These are phyloP conservation scores for Strix uralensis DNA, from an alignment of 2,113 vertebrate species.

Conservation along the genomic window DNA sequence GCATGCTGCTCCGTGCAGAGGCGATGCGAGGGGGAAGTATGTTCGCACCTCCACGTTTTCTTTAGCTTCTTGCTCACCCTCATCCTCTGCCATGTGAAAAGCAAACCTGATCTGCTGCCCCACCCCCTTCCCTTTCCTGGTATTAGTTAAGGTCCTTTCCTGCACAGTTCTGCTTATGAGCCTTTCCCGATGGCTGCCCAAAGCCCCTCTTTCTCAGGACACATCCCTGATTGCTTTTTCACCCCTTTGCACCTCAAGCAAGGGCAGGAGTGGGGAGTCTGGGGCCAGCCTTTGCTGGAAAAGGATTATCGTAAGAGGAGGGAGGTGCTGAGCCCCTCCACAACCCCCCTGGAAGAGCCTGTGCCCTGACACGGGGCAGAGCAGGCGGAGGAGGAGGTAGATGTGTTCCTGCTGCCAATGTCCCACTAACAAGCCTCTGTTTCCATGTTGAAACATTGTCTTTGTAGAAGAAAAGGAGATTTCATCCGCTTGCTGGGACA, in stretches of 20 bases:
- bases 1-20: accelerated
- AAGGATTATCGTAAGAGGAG: not conserved
- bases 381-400: not conserved
- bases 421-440: not conserved
- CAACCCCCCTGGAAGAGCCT: not conserved
- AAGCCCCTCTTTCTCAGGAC: not conserved
- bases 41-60: not conserved
- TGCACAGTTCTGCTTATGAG: not conserved
- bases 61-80: not conserved
- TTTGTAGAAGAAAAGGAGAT: not conserved
- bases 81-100: not conserved
- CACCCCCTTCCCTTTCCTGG: not conserved
- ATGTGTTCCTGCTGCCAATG: not conserved
- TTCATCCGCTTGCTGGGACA: not conserved
- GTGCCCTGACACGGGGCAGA: accelerated
- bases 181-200: accelerated
- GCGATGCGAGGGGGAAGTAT: accelerated
- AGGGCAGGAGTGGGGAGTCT: not conserved
- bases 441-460: not conserved
- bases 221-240: not conserved
- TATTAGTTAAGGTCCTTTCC: not conserved
- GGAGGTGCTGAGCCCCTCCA: not conserved
- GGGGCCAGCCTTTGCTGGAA: not conserved
- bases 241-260: not conserved
- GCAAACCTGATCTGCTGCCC: not conserved